Evolutionary conservation across 1,140 invertebrate genomes (phyloP).

Genomic region (Chironomus striatipennis): DNA sequence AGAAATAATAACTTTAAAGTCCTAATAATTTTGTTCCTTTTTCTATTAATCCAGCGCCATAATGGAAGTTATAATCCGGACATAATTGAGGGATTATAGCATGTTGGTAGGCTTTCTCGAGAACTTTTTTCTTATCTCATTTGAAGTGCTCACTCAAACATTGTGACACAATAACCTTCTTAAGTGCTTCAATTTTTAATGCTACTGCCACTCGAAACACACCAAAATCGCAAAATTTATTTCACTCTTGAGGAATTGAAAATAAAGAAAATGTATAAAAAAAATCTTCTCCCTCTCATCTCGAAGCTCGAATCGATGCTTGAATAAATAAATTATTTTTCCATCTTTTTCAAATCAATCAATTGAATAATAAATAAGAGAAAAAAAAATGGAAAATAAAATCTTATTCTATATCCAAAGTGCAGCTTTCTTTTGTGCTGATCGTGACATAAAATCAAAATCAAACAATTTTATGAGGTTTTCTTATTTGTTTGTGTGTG

Average conservation of each 20-base stretch:
- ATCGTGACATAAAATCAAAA: conserved; percentile 3
- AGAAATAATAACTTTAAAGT: too few relatives aligned
- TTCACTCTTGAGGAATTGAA: too few relatives aligned
- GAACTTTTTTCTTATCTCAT: too few relatives aligned
- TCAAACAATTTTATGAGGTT: neutral
- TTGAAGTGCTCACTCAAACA: neutral
- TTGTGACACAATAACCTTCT: neutral
- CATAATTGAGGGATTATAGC: too few relatives aligned
- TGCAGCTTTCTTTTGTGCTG: neutral
- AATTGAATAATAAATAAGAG: conserved; percentile 7
- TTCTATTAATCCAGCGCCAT: too few relatives aligned
- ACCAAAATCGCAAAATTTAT: too few relatives aligned
- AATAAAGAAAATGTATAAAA: too few relatives aligned
- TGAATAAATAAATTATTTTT: neutral
- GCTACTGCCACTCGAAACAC: too few relatives aligned
- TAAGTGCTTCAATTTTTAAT: neutral
- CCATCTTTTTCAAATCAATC: neutral
- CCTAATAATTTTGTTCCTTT: too few relatives aligned
- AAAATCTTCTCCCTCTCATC: neutral
- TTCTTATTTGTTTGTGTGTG: neutral
- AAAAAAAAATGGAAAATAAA: neutral
- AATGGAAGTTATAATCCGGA: too few relatives aligned
- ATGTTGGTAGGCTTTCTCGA: too few relatives aligned
- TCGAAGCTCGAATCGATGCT: neutral
- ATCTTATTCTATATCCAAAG: neutral